These are phyloP conservation scores for Eustalomyia histrio DNA, from an alignment of 2,888 invertebrate genomes.

Conservation along the genomic window DNA sequence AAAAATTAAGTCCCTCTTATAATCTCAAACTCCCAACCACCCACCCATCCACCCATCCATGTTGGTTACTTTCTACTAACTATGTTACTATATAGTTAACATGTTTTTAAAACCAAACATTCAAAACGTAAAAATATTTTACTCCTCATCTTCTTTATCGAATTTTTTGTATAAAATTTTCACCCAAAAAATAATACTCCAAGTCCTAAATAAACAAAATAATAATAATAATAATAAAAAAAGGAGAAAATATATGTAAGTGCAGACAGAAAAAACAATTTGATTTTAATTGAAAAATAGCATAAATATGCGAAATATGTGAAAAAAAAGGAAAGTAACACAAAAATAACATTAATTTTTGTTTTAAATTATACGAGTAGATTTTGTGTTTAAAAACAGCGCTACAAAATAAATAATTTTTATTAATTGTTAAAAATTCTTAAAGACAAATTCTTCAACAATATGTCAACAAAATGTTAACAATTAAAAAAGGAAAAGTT, in stretches of 20 bases:
- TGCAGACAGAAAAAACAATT: slow-evolving; percentile 71
- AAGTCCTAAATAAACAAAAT: slow-evolving; percentile 76
- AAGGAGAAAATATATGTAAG: slow-evolving; percentile 31
- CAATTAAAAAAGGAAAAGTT: slow-evolving; percentile 52
- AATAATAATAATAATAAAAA: slow-evolving; percentile 54
- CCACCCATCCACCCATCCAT: not conserved
- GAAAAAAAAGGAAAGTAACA: slow-evolving; percentile 27
- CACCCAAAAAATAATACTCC: slow-evolving; percentile 45
- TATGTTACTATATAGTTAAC: not conserved
- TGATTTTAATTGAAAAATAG: slow-evolving; percentile 76
- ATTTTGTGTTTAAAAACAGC: slow-evolving; percentile 14
- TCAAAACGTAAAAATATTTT: slow-evolving; percentile 14
- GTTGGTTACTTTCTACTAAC: not conserved
- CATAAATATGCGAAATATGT: slow-evolving; percentile 64
- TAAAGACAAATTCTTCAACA: slow-evolving; percentile 52
- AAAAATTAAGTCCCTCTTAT: slow-evolving; percentile 14
- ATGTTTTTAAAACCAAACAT: slow-evolving; percentile 32
- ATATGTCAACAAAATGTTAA: slow-evolving; percentile 65
- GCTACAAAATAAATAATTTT: slow-evolving; percentile 26
- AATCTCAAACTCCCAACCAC: not conserved
- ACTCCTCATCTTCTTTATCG: not conserved
- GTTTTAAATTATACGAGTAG: not conserved
- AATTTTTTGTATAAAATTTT: slow-evolving; percentile 15
- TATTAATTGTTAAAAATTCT: slow-evolving; percentile 49
- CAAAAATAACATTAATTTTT: slow-evolving; percentile 30